Percentiles rank a stretch among this genome's conserved stretches.
phyloP scores from a whole-genome alignment of 2,113 vertebrate genomes.

The Tachysurus vachellii region DNA sequence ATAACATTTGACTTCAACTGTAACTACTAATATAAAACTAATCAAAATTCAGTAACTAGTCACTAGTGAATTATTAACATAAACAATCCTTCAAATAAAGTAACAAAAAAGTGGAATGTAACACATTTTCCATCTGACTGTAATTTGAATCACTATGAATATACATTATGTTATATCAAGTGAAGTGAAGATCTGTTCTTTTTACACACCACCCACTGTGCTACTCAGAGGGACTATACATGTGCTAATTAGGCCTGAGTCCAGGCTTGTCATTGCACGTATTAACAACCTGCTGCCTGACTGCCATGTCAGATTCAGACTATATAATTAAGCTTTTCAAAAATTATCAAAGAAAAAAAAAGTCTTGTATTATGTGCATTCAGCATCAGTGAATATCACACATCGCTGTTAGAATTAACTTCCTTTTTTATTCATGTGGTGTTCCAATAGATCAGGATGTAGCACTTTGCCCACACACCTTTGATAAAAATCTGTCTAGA shows the following conservation, averaged over 20 bases:
- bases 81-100: background rate
- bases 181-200: background rate
- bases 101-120: background rate
- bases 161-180: background rate
- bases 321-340: background rate
- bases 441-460: background rate
- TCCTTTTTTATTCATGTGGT: background rate
- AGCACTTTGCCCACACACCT: background rate
- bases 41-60: background rate
- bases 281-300: background rate
- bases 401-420: background rate
- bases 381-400: background rate
- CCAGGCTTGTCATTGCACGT: background rate
- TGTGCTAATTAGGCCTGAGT: slow-evolving; percentile 4
- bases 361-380: background rate
- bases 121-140: background rate
- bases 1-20: background rate
- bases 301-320: background rate
- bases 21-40: background rate
- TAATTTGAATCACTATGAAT: background rate
- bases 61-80: background rate
- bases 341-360: background rate
- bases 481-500: background rate
- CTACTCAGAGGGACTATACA: background rate
- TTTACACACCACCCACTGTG: background rate